Evolutionary conservation across 2,113 vertebrate species (phyloP).

Genomic region (Neofelis nebulosa): DNA sequence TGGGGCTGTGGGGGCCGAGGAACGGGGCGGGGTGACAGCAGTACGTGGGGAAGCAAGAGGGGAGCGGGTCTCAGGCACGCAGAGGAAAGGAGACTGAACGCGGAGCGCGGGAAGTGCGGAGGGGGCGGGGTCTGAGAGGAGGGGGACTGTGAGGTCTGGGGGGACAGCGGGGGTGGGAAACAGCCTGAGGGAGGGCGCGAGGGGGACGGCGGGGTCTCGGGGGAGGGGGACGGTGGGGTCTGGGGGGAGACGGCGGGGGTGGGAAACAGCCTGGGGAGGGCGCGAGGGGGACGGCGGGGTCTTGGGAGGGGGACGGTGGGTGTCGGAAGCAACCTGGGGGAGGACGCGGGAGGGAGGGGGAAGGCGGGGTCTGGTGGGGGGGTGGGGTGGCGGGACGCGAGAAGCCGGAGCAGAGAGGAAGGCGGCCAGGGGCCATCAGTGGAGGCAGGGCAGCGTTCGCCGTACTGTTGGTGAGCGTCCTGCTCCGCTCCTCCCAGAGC

Average conservation of each 20-base stretch:
- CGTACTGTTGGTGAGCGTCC: background rate
- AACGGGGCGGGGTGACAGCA: background rate
- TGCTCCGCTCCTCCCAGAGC: slow-evolving; percentile 35
- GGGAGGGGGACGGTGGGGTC: background rate
- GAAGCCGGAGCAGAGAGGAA: background rate
- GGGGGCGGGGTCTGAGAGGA: rapidly evolving
- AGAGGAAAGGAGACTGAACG: background rate
- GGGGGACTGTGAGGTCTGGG: too few relatives aligned
- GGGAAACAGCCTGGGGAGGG: rapidly evolving
- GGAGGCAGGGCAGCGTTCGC: too few relatives aligned
- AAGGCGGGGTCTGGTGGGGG: background rate
- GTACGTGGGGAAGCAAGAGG: background rate
- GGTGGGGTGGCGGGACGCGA: background rate
- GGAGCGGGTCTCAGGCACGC: background rate
- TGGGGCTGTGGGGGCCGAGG: too few relatives aligned
- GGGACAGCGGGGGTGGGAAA: too few relatives aligned
- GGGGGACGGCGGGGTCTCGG: background rate
- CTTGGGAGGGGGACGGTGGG: too few relatives aligned
- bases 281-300: background rate
- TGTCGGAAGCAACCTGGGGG: rapidly evolving
- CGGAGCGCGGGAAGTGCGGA: background rate
- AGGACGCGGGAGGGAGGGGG: background rate
- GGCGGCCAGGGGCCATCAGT: too few relatives aligned
- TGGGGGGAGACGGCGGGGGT: too few relatives aligned
- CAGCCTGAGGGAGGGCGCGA: too few relatives aligned